phyloP scores from a whole-genome alignment of 2,113 vertebrate species.

The Perca flavescens region DNA sequence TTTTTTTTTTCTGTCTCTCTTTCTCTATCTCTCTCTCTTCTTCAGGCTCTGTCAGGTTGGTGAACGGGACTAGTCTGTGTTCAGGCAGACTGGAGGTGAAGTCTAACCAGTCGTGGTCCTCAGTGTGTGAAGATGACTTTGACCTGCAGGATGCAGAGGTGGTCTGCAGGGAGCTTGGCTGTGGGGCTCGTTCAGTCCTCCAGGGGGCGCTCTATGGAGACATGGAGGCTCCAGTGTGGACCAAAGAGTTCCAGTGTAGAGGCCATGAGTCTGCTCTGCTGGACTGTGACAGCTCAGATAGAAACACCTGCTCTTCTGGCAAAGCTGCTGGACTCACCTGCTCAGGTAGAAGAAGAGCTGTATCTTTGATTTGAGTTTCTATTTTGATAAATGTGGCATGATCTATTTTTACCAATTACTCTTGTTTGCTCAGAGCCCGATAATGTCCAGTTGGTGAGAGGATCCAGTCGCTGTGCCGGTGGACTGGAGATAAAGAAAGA shows the following conservation, averaged over 20 bases:
- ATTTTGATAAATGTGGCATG: background rate
- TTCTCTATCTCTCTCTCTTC: background rate
- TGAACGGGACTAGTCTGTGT: background rate
- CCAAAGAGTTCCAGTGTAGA: no score
- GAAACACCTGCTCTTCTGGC: no score
- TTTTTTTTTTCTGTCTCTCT: background rate
- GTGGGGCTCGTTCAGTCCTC: conserved; percentile 15
- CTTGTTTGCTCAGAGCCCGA: background rate
- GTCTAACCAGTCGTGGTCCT: conserved; percentile 7
- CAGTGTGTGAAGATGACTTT: conserved; percentile 21
- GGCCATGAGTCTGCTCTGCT: no score
- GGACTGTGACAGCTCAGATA: no score
- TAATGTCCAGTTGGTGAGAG: background rate
- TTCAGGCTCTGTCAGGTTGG: conserved; percentile 34
- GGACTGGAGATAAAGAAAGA: background rate
- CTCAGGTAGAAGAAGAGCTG: background rate
- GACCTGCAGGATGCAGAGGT: conserved; percentile 32
- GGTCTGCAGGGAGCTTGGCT: conserved; percentile 32
- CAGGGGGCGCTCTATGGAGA: no score
- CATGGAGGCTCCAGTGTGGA: no score
- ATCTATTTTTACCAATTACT: background rate
- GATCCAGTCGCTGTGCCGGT: background rate
- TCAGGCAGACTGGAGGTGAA: conserved; percentile 18
- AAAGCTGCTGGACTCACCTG: no score
- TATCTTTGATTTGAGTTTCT: no score